These are phyloP conservation scores for Hyperoplus immaculatus DNA, from an alignment of 2,797 vertebrate genomes.

Conservation along the genomic window DNA sequence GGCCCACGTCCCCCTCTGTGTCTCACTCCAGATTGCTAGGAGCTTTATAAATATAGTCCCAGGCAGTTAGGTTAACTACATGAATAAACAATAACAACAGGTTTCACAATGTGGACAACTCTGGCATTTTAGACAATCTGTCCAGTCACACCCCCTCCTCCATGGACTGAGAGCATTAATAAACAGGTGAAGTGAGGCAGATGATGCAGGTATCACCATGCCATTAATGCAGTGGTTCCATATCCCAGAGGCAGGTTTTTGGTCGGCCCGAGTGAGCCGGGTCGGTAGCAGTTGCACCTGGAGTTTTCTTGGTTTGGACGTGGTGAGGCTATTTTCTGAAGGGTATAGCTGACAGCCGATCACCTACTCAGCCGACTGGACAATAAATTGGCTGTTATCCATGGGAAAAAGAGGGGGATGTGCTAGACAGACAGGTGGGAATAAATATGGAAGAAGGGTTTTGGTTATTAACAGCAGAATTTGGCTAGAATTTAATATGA, in stretches of 20 bases:
- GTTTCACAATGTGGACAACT: background rate
- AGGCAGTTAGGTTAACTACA: background rate
- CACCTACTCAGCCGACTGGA: constrained; percentile 53
- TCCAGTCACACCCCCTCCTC: constrained; percentile 28
- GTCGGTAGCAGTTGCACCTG: constrained; percentile 23
- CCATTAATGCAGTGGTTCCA: constrained; percentile 39
- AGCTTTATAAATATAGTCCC: background rate
- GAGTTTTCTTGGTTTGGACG: constrained; percentile 7
- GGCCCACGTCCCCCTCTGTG: too few species aligned
- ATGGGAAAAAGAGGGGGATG: constrained; percentile 1
- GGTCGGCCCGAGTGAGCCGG: constrained; percentile 31
- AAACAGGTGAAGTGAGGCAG: constrained; percentile 47
- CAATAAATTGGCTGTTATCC: constrained; percentile 24
- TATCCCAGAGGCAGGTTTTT: constrained; percentile 34
- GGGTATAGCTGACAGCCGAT: constrained; percentile 43
- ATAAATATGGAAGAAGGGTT: constrained; percentile 20
- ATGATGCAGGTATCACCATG: constrained; percentile 20
- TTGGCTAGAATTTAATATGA: constrained; percentile 1
- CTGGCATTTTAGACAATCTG: constrained; percentile 11
- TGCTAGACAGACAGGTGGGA: constrained; percentile 15
- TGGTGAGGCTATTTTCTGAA: constrained; percentile 7
- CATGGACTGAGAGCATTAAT: constrained; percentile 17
- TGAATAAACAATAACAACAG: constrained; percentile 8
- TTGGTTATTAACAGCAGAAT: constrained; percentile 21
- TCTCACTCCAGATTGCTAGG: background rate